These are phyloP conservation scores for Aptenodytes forsteri DNA, from an alignment of 2,113 vertebrate genomes.

Conservation along the genomic window DNA sequence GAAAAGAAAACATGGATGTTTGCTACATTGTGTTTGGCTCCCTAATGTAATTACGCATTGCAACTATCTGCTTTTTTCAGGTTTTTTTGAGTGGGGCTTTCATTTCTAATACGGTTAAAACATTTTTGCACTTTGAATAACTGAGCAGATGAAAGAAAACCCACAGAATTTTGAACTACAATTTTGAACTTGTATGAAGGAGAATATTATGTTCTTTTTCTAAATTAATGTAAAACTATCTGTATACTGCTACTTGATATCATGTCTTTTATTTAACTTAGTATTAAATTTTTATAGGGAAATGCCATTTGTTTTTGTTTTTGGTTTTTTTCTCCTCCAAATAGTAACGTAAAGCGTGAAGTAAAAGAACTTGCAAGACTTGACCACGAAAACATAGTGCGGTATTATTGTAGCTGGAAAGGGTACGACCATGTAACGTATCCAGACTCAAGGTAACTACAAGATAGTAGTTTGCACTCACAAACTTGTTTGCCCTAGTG, in stretches of 20 bases:
- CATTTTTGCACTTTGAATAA: not conserved
- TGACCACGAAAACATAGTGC: conserved; percentile 65
- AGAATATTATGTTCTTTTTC: not conserved
- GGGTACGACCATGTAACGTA: not conserved
- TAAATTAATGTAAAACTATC: not conserved
- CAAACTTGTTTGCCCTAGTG: not conserved
- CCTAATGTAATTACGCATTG: not conserved
- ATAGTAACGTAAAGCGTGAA: conserved; percentile 61
- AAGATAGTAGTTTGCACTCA: not conserved
- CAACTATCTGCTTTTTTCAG: not conserved
- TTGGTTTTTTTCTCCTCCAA: not conserved
- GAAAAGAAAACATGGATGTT: not conserved
- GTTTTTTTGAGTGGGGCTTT: not conserved
- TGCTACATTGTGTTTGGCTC: not conserved
- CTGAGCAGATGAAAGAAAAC: not conserved
- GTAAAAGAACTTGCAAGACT: conserved; percentile 47
- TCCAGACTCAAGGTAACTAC: conserved; percentile 51
- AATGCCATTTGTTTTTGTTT: not conserved
- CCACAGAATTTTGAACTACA: not conserved
- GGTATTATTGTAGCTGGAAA: conserved; percentile 54
- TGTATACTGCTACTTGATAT: not conserved
- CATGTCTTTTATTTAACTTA: not conserved
- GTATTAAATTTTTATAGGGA: not conserved
- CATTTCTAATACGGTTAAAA: not conserved
- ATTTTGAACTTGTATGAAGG: not conserved